Conservation (phyloP, 2,797 vertebrate genomes). For the Melanotaenia boesemani region DNA sequence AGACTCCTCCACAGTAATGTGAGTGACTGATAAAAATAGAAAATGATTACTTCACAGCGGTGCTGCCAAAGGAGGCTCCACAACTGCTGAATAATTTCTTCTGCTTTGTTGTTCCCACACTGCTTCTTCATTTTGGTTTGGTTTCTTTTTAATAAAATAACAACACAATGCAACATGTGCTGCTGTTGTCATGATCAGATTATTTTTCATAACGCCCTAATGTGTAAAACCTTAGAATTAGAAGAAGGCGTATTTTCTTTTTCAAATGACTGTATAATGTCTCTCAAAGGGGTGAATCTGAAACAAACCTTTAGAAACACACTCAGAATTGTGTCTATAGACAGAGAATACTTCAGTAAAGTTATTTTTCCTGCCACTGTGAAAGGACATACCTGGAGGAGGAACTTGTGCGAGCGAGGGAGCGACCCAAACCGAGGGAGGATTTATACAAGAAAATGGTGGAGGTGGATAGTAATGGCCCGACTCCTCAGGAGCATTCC, state of each 20-base stretch:
- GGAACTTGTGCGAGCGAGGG: slow-evolving; percentile 93
- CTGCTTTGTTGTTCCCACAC: neutral
- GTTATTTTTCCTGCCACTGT: neutral
- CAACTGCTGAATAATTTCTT: neutral
- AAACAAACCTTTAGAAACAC: neutral
- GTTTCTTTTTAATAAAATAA: neutral
- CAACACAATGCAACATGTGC: neutral
- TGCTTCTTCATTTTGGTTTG: neutral
- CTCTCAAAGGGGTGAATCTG: neutral
- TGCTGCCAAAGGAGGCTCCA: neutral
- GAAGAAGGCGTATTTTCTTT: neutral
- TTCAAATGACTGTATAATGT: neutral
- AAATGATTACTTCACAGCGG: neutral
- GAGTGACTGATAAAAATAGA: neutral
- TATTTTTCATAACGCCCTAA: neutral
- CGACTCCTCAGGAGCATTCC: slow-evolving; percentile 89
- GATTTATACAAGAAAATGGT: slow-evolving; percentile 99
- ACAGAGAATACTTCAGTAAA: neutral
- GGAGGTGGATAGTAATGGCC: slow-evolving; percentile 92
- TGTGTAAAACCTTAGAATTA: neutral
- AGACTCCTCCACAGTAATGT: neutral
- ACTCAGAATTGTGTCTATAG: neutral
- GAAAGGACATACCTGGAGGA: slow-evolving; percentile 96
- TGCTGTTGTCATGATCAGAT: neutral
- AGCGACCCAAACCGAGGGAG: slow-evolving; percentile 92